A percentile compares a stretch with the other conserved stretches of the same genome.
These are phyloP conservation scores for Trinorchestia longiramus DNA, from an alignment of 1,140 invertebrate species.

Conservation along the genomic window DNA sequence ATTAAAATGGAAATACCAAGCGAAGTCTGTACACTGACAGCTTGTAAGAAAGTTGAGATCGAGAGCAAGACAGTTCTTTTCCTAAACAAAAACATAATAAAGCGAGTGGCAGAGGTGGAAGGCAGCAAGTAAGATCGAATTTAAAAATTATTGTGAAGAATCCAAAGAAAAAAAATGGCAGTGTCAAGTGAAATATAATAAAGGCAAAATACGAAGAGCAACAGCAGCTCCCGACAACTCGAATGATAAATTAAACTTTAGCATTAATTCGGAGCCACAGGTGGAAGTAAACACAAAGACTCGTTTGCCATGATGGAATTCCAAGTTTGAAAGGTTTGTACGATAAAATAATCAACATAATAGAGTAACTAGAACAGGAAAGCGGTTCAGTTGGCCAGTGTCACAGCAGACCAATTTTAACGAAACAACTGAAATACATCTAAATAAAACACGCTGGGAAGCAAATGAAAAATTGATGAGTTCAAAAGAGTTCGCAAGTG, in stretches of 20 bases:
- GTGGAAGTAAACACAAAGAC: background rate
- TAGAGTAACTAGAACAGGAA: background rate
- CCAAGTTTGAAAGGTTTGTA: background rate
- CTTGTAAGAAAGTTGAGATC: background rate
- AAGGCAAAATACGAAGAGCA: background rate
- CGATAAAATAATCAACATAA: background rate
- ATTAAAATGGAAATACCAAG: too few species aligned
- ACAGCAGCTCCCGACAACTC: background rate
- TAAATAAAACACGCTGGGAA: background rate
- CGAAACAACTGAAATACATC: background rate
- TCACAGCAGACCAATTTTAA: background rate
- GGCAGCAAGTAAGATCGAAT: background rate
- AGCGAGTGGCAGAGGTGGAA: background rate
- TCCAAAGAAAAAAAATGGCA: background rate
- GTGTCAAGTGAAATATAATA: background rate
- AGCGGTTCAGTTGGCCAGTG: background rate
- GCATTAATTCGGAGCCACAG: background rate
- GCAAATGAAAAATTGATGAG: background rate
- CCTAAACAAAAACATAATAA: background rate
- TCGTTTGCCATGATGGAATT: background rate
- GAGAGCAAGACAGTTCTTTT: background rate
- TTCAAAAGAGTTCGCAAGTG: background rate
- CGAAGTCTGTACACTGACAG: background rate
- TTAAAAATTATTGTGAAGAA: background rate
- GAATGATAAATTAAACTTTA: background rate